phyloP scores from a whole-genome alignment of 1,140 invertebrate genomes.

The Ruditapes philippinarum region DNA sequence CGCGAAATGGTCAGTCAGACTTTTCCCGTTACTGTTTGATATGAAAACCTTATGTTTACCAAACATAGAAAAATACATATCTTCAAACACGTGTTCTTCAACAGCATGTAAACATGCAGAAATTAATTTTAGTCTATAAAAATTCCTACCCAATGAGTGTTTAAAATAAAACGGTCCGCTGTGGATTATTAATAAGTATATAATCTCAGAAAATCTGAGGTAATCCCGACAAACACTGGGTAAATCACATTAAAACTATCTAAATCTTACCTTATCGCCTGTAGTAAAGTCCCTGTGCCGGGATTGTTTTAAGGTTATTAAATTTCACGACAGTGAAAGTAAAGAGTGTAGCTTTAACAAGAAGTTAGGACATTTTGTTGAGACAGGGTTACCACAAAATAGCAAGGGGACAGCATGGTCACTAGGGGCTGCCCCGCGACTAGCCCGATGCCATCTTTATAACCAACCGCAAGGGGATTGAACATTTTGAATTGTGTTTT shows the following conservation, averaged over 20 bases:
- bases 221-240: slow-evolving; percentile 64
- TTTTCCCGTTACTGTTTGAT: too few relatives aligned
- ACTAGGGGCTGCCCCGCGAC: background rate
- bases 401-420: background rate
- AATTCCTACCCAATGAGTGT: slow-evolving; percentile 63
- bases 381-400: slow-evolving; percentile 7
- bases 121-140: slow-evolving; percentile 61
- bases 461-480: background rate
- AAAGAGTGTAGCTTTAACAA: slow-evolving; percentile 25
- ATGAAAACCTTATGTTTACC: too few relatives aligned
- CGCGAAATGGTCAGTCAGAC: too few relatives aligned
- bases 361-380: background rate
- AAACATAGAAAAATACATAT: too few relatives aligned
- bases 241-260: slow-evolving; percentile 64
- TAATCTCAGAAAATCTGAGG: slow-evolving; percentile 55
- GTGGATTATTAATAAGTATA: slow-evolving; percentile 68
- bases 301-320: slow-evolving; percentile 69
- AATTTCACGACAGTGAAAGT: slow-evolving; percentile 45
- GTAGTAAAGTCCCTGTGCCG: slow-evolving; percentile 36
- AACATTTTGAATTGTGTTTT: too few relatives aligned
- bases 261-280: slow-evolving; percentile 59
- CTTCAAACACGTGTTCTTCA: background rate
- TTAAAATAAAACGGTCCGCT: slow-evolving; percentile 64
- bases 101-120: slow-evolving; percentile 7
- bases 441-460: background rate